Conservation (phyloP, 2,797 vertebrate genomes). For the Cyprinodon diabolis region DNA sequence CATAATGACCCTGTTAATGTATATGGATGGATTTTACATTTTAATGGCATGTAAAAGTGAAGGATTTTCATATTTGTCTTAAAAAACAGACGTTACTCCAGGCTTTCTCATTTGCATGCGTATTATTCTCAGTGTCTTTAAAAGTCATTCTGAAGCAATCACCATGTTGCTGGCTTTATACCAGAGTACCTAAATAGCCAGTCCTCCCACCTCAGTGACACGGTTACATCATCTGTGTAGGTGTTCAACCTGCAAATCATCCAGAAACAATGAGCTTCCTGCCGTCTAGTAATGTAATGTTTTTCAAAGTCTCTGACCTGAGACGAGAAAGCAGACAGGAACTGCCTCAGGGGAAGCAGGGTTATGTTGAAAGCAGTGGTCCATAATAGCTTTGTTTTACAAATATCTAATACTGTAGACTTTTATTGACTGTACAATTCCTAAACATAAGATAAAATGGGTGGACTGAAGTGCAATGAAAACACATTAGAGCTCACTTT, state of each 20-base stretch:
- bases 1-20: constrained; percentile 37
- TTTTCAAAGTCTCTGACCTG: constrained; percentile 42
- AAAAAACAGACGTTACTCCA: not conserved
- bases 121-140: constrained; percentile 13
- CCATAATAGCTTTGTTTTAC: not conserved
- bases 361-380: constrained; percentile 21
- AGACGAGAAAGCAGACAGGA: constrained; percentile 38
- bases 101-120: constrained; percentile 24
- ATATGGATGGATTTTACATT: constrained; percentile 33
- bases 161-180: constrained; percentile 32
- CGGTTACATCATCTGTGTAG: constrained; percentile 66
- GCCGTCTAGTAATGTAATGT: constrained; percentile 36
- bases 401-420: not conserved
- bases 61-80: constrained; percentile 28
- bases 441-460: not conserved
- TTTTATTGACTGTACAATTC: not conserved
- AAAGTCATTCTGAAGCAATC: constrained; percentile 33
- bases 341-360: constrained; percentile 32
- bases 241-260: constrained; percentile 57
- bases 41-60: constrained; percentile 42
- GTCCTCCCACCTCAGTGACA: constrained; percentile 52
- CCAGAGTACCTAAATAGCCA: constrained; percentile 44
- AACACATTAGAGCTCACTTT: not conserved
- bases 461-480: not conserved
- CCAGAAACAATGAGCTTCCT: constrained; percentile 44